A percentile compares a stretch with the other conserved stretches of the same genome.
These are phyloP conservation scores for Ciconia stormi DNA, from an alignment of 2,113 vertebrate species.

Conservation along the genomic window DNA sequence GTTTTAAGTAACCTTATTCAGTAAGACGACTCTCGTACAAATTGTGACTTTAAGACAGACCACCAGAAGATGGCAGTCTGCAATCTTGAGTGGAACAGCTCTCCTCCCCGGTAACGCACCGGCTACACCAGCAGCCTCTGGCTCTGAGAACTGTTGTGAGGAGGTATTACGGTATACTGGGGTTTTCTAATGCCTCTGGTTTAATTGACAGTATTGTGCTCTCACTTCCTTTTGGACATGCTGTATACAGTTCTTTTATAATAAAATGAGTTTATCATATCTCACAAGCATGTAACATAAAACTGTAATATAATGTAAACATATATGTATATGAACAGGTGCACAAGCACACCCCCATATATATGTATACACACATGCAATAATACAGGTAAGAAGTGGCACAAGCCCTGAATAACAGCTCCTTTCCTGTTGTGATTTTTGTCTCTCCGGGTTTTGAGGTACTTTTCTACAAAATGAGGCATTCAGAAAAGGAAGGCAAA, in stretches of 20 bases:
- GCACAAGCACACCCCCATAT: background rate
- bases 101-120: rapidly evolving
- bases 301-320: background rate
- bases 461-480: background rate
- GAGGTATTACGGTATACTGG: rapidly evolving
- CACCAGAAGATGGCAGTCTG: conserved; percentile 25
- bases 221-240: background rate
- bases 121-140: background rate
- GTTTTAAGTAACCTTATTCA: background rate
- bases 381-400: background rate
- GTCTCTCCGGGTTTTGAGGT: background rate
- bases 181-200: background rate
- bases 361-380: no score
- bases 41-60: background rate
- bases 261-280: background rate
- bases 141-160: background rate
- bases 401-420: background rate
- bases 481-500: background rate
- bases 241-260: background rate
- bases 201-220: background rate
- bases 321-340: background rate
- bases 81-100: background rate
- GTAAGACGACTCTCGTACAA: background rate
- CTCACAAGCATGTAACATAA: background rate
- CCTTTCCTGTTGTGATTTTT: background rate